Evolutionary conservation across 2,888 invertebrate genomes (phyloP).

Genomic region (Hylaea fasciaria): DNA sequence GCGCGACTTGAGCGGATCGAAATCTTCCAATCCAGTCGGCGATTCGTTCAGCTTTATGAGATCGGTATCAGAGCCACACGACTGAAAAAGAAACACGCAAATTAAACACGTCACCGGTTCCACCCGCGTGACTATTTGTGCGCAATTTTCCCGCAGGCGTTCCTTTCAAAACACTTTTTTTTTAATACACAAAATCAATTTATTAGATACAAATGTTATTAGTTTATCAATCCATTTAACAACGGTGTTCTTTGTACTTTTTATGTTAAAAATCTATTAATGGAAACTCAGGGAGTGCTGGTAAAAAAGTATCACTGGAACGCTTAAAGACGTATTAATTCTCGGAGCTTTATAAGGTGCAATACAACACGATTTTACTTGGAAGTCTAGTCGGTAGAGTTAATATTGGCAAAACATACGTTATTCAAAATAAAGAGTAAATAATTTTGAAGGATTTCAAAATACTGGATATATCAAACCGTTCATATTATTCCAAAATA

Average conservation of each 20-base stretch:
- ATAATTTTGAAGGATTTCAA: neutral
- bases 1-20: conserved; percentile 74
- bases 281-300: too few species aligned
- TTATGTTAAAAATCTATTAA: too few species aligned
- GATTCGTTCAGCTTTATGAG: conserved; percentile 79
- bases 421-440: neutral
- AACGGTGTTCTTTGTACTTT: too few species aligned
- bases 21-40: conserved; percentile 74
- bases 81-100: conserved; percentile 74
- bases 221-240: too few species aligned
- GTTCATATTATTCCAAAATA: neutral
- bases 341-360: too few species aligned
- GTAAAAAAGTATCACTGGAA: too few species aligned
- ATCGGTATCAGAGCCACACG: conserved; percentile 74
- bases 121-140: neutral
- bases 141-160: conserved; percentile 4
- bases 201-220: neutral
- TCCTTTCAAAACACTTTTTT: neutral
- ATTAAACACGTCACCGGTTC: conserved; percentile 50
- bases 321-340: too few species aligned
- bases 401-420: too few species aligned
- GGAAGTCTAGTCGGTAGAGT: too few species aligned
- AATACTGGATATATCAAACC: neutral
- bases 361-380: too few species aligned
- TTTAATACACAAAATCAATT: neutral